Evolutionary conservation across 2,797 vertebrate species (phyloP).

Genomic region (Mionectes olivaceus): DNA sequence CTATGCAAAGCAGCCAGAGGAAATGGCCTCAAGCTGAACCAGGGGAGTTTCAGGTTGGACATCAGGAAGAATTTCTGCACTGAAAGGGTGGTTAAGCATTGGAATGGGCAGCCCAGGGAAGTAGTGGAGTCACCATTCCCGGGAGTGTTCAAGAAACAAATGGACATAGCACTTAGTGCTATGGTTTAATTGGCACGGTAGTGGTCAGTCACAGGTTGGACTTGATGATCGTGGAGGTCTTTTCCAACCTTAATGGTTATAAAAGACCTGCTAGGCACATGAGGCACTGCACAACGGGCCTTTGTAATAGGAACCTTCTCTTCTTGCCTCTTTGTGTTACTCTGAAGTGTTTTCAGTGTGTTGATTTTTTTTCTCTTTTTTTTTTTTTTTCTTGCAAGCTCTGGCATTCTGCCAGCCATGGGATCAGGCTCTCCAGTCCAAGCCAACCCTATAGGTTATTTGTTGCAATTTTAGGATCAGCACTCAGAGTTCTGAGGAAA

Average conservation of each 20-base stretch:
- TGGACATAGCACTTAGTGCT: neutral
- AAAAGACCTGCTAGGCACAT: neutral
- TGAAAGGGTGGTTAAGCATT: neutral
- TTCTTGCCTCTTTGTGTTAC: neutral
- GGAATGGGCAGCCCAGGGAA: neutral
- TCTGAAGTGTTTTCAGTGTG: neutral
- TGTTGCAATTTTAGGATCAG: neutral
- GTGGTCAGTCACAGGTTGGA: neutral
- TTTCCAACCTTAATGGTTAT: neutral
- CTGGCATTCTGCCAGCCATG: rapidly evolving
- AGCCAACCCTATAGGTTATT: neutral
- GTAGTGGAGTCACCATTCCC: neutral
- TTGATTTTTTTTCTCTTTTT: neutral
- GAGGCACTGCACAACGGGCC: neutral
- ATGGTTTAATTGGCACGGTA: neutral
- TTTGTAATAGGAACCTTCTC: neutral
- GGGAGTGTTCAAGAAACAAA: neutral
- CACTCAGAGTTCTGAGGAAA: neutral
- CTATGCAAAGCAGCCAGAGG: neutral
- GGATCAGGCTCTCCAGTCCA: neutral
- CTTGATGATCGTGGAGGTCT: neutral
- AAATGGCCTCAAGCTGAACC: neutral
- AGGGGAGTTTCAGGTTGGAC: neutral
- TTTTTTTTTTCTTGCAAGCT: neutral
- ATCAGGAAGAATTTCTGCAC: neutral